Percentiles rank a stretch among this genome's conserved stretches.
phyloP scores from a whole-genome alignment of 2,888 invertebrate genomes.

The Mythimna pallens region DNA sequence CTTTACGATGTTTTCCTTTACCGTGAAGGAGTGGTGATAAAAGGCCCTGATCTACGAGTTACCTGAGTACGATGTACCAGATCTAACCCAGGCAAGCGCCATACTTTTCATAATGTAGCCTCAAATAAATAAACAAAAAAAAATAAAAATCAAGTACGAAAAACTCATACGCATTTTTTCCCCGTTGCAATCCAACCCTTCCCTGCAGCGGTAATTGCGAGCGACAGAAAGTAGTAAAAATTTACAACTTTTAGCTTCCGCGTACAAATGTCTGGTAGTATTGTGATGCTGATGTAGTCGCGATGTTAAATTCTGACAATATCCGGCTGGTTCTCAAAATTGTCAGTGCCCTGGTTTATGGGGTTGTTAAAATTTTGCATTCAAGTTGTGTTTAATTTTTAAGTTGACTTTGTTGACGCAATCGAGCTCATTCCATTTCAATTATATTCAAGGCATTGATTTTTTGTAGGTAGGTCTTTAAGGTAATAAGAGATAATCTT shows the following conservation, averaged over 20 bases:
- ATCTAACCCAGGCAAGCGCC: no score
- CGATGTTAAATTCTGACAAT: constrained; percentile 78
- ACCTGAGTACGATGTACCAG: no score
- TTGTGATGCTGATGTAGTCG: constrained; percentile 85
- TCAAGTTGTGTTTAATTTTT: constrained; percentile 16
- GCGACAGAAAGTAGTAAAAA: constrained; percentile 84
- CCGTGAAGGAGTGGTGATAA: no score
- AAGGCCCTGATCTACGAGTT: no score
- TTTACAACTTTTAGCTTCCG: constrained; percentile 87
- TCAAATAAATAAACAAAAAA: constrained; percentile 23
- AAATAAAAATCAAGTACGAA: constrained; percentile 30
- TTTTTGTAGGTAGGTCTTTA: no score
- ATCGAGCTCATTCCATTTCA: no score
- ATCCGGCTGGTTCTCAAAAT: constrained; percentile 75
- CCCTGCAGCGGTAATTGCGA: constrained; percentile 76
- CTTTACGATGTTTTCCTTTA: no score
- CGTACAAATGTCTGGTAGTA: constrained; percentile 76
- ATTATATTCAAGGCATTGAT: no score
- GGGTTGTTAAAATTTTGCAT: constrained; percentile 47
- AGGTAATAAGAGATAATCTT: no score
- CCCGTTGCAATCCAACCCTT: constrained; percentile 73
- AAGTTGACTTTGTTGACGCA: neutral
- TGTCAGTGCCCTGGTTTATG: constrained; percentile 56
- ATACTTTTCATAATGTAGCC: no score
- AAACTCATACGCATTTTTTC: constrained; percentile 55